Evolutionary conservation across 2,888 invertebrate species (phyloP), one percentile per base, ranked within the genome.

Genomic region (Coelogynopora nodosa): DNA sequence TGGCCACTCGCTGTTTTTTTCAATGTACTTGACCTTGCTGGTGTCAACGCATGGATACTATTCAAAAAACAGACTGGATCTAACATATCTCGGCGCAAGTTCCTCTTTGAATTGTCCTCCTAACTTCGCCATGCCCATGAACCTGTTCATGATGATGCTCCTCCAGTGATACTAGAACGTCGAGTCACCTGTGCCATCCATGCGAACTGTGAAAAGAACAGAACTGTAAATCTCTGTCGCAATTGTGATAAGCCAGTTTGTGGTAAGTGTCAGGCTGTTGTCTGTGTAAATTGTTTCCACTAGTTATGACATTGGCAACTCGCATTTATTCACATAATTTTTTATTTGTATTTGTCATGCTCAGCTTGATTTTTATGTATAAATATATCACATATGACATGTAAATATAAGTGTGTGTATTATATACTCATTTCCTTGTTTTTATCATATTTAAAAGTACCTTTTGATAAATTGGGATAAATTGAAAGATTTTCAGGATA

Each of bases 251-350:
- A 83, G 84, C 31, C 29, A 5, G 84, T 83, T 26, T 83, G 84
- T n/a, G 84, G 84, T n/a, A 83, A 83, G 31, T 83, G 84, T 83
- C 29, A 28, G 84, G 84, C 84, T 26, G 28, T 80, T 80, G 67
- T 67, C n/a, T 67, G 67, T n/a, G 80, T 80, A 27, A 80, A 80
- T 26, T 80, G 80, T 80, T 80, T 80, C 80, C 5, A 49, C 5
- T 49, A 49, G 49, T 49, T 49, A 10, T 49, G 49, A 49, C 49
- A 49, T 49, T 49, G 49, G 49, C 49, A 49, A 10, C 49, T 49
- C 5, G 18, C 49, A 49, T 49, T 49, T 18, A 49, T 49, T 49
- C 49, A 49, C 49, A 49, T 18, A 49, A 49, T 49, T 49, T 49
- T 49, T 49, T 49, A 49, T 49, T 49, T 10, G 49, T 49, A 49